Evolutionary conservation across 2,797 vertebrate genomes (phyloP).

Genomic region (Sebastes taczanowskii): DNA sequence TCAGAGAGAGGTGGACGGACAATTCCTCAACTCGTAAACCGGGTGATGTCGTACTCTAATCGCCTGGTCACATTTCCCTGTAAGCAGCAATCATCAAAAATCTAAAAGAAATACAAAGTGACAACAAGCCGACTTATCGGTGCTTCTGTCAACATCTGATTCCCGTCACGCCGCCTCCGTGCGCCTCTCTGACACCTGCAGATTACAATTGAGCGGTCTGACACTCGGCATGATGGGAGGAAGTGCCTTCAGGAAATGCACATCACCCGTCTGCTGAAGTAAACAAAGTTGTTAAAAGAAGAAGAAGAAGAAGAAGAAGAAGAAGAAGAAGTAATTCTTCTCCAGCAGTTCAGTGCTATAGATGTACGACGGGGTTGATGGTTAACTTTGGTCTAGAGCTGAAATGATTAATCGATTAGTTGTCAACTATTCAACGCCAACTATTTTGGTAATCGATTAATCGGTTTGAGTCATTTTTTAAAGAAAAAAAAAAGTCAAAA

Average conservation of each 20-base stretch:
- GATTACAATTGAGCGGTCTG: constrained; percentile 81
- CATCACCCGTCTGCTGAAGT: background rate
- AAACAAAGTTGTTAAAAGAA: background rate
- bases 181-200: constrained; percentile 63
- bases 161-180: constrained; percentile 16
- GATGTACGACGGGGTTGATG: background rate
- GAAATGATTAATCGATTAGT: too few species aligned
- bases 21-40: constrained; percentile 19
- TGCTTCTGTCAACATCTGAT: constrained; percentile 48
- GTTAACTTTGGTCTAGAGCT: background rate
- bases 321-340: background rate
- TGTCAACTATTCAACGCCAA: too few species aligned
- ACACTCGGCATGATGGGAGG: constrained; percentile 49
- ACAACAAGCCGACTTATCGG: background rate
- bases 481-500: too few species aligned
- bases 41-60: background rate
- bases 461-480: background rate
- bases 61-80: background rate
- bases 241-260: constrained; percentile 31
- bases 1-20: background rate
- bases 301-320: background rate
- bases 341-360: background rate
- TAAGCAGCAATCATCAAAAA: background rate
- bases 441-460: too few species aligned
- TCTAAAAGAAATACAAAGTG: constrained; percentile 4